phyloP scores from a whole-genome alignment of 2,113 vertebrate genomes.

The Laterallus jamaicensis region DNA sequence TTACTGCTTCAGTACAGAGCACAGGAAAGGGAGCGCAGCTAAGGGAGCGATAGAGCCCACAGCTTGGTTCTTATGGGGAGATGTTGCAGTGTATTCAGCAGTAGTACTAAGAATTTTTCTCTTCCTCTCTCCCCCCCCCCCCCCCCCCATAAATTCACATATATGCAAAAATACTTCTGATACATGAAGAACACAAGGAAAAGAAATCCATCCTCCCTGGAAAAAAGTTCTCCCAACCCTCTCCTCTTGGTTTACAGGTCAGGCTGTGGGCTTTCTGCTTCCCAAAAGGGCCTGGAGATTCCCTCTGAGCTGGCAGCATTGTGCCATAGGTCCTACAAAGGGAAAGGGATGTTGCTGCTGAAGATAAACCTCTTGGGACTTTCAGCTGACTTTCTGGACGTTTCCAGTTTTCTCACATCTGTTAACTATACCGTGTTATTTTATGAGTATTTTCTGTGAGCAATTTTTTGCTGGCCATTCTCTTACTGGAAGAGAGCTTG shows the following conservation, averaged over 20 bases:
- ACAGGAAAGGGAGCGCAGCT: neutral
- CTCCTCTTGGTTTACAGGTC: neutral
- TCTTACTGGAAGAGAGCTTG: neutral
- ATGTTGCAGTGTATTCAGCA: neutral
- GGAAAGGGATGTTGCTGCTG: neutral
- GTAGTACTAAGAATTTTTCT: neutral
- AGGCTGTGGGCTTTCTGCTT: neutral
- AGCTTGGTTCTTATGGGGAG: neutral
- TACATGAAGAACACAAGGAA: neutral
- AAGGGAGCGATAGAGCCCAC: neutral
- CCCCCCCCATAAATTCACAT: neutral
- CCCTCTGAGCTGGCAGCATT: neutral
- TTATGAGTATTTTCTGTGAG: neutral
- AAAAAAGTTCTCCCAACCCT: neutral
- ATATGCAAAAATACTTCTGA: neutral
- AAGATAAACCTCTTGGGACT: neutral
- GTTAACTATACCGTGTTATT: neutral
- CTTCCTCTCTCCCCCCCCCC: neutral
- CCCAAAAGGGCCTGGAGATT: neutral
- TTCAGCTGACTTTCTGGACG: neutral
- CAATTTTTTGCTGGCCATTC: neutral
- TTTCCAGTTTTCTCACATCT: neutral
- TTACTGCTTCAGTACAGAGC: neutral
- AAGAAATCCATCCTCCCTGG: neutral
- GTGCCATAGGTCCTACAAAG: neutral